Base-by-base conservation (phyloP, 37 sponge, comb jelly and placozoan species). In the Beroe forskalii region DNA sequence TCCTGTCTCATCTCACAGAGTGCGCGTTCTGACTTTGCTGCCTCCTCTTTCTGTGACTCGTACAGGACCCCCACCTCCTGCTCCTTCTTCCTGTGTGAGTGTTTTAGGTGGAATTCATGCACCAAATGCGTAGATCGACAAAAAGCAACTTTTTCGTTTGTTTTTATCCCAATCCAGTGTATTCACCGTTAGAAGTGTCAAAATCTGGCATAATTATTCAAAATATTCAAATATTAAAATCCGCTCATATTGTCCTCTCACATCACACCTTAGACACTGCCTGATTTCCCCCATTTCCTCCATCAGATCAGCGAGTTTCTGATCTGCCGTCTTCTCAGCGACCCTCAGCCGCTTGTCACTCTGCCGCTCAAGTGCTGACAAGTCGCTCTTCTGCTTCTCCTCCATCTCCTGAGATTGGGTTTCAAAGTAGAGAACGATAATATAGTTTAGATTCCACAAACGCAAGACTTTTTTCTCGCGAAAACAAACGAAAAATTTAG, bases 21-120 rank as follows among this genome's bases (percentile, higher is more conserved):
- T 14, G 75, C 75, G 12, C 22, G 12, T 20, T 72, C 75, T 4
- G 75, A 27, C 20, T 72, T 23, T 37, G 12, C 19, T 20, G 28
- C 35, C 40, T 72, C 32, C 6, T 30, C 3, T 32, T 72, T 72
- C 22, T 72, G 75, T 3, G 75, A 36, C 38, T 72, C 75, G 75
- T 72, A 72, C 75, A 72, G 40, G 28, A 1, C 75, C 8, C 22
- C 19, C 40, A 72, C 75, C 31, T 72, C 75, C 75, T 72, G 12
- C 1, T 72, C 75, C n/a, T 63, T 72, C 31, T 32, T 37, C 75
- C 75, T 72, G 40, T 64, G 28, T n/a, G n/a, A n/a, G n/a, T n/a
- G n/a, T n/a, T n/a, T n/a, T n/a, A n/a, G n/a, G n/a, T n/a, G n/a
- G n/a, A n/a, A n/a, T n/a, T n/a, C n/a, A n/a, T n/a, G n/a, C n/a